Evolutionary conservation across 2,888 invertebrate genomes (phyloP).

Genomic region (Epicampocera succincta): DNA sequence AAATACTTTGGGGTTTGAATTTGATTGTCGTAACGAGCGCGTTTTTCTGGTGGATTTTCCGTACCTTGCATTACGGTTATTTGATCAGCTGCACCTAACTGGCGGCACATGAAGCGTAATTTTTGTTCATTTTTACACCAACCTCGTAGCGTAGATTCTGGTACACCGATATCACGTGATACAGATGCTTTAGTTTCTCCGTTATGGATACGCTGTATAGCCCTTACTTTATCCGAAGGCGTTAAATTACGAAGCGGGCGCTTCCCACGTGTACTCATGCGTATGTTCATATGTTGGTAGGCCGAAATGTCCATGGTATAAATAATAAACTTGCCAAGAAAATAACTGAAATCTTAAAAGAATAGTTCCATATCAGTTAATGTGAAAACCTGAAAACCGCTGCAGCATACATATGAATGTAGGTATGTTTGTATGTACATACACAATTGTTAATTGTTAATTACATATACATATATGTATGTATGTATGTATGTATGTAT

Average conservation of each 20-base stretch:
- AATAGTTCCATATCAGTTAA: not conserved
- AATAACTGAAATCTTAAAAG: conserved; percentile 22
- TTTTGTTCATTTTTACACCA: conserved; percentile 94
- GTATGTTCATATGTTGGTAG: conserved; percentile 78
- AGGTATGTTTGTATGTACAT: not conserved
- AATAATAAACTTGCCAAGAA: not conserved
- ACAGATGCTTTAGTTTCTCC: conserved; percentile 93
- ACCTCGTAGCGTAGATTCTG: conserved; percentile 91
- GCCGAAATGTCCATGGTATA: conserved; percentile 76
- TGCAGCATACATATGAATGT: not conserved
- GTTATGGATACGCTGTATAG: conserved; percentile 90
- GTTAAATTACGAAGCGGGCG: conserved; percentile 88
- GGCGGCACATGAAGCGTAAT: conserved; percentile 86
- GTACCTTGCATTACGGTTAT: conserved; percentile 78
- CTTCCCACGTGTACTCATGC: conserved; percentile 87
- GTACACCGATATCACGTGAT: conserved; percentile 91
- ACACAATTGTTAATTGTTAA: too few species aligned
- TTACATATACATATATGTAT: not conserved
- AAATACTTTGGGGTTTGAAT: conserved; percentile 74
- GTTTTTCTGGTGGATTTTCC: conserved; percentile 78
- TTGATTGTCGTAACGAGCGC: conserved; percentile 76
- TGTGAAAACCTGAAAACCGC: not conserved
- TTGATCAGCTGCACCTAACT: conserved; percentile 85
- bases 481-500: not conserved
- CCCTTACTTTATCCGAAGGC: conserved; percentile 89